A percentile compares a stretch with the other conserved stretches of the same genome.
phyloP scores from a whole-genome alignment of 37 sponge, comb jelly and placozoan genomes.

The Chondrilla cf. caribensis region DNA sequence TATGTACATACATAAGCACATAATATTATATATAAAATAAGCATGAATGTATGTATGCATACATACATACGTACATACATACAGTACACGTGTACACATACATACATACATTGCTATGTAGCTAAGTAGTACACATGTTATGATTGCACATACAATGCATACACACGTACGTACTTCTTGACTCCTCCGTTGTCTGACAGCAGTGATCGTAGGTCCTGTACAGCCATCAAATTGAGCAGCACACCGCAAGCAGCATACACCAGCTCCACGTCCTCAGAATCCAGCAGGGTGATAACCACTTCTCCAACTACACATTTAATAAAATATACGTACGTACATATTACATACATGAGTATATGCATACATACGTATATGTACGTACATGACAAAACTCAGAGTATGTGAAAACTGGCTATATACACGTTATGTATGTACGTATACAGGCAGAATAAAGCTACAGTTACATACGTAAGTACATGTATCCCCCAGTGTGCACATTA shows the following conservation, averaged over 20 bases:
- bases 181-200: slow-evolving; percentile 54
- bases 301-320: slow-evolving; percentile 77
- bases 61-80: background rate
- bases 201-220: slow-evolving; percentile 31
- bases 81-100: background rate
- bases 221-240: slow-evolving; percentile 77
- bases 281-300: slow-evolving; percentile 68
- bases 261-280: slow-evolving; percentile 76
- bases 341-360: background rate
- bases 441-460: background rate
- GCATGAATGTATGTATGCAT: background rate
- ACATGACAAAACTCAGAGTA: too few species aligned
- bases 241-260: slow-evolving; percentile 88
- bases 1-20: background rate
- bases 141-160: background rate
- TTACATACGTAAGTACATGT: background rate
- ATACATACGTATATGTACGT: background rate
- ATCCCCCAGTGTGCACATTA: background rate
- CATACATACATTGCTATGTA: background rate
- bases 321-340: background rate
- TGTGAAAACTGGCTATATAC: too few species aligned
- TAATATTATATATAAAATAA: background rate
- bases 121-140: background rate
- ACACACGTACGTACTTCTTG: slow-evolving; percentile 46
- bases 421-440: too few species aligned